phyloP scores from a whole-genome alignment of 1,140 invertebrate genomes.

The Drosophila punjabiensis region DNA sequence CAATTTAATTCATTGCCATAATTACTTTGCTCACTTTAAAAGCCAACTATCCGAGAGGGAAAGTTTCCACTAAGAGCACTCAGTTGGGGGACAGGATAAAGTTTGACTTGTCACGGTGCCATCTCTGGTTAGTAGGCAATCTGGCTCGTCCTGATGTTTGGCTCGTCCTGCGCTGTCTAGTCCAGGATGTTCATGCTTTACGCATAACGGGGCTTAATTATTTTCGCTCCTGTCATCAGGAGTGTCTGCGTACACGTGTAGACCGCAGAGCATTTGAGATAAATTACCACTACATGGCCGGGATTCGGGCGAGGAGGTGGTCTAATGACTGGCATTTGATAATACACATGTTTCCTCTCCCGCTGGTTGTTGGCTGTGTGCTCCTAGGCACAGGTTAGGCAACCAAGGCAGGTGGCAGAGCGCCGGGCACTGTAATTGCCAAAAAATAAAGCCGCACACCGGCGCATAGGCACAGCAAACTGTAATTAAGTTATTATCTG shows the following conservation, averaged over 20 bases:
- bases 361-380: constrained; percentile 8
- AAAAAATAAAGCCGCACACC: constrained; percentile 49
- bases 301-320: constrained; percentile 12
- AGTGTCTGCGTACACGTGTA: constrained; percentile 68
- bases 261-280: constrained; percentile 66
- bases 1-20: background rate
- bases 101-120: constrained; percentile 47
- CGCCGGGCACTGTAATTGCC: constrained; percentile 69
- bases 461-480: constrained; percentile 48
- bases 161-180: constrained; percentile 24
- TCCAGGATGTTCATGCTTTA: constrained; percentile 61
- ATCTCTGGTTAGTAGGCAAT: constrained; percentile 51
- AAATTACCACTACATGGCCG: constrained; percentile 61
- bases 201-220: constrained; percentile 74
- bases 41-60: constrained; percentile 4
- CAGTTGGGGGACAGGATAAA: background rate
- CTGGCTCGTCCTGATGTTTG: constrained; percentile 8
- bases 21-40: no score
- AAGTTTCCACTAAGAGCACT: constrained; percentile 6
- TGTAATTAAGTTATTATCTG: constrained; percentile 83
- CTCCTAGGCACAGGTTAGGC: constrained; percentile 17
- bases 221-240: constrained; percentile 60
- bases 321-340: constrained; percentile 79
- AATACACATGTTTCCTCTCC: constrained; percentile 72
- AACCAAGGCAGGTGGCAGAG: constrained; percentile 67